Evolutionary conservation across 2,888 invertebrate species (phyloP).

Genomic region (Busseola fusca): DNA sequence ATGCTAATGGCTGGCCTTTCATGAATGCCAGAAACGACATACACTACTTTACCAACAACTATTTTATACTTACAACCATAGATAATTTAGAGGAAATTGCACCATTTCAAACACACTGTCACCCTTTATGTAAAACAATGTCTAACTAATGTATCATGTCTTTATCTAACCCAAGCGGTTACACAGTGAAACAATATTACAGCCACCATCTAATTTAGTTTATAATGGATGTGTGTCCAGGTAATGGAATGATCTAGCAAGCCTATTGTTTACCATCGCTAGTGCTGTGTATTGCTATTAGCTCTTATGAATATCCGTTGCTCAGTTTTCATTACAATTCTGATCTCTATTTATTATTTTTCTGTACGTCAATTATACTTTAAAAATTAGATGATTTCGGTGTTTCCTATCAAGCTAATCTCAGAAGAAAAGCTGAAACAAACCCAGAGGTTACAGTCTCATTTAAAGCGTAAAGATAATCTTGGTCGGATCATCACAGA

Average conservation of each 20-base stretch:
- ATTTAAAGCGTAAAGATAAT: not conserved
- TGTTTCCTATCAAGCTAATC: not conserved
- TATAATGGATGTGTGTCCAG: constrained; percentile 25
- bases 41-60: no score
- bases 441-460: not conserved
- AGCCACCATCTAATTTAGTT: constrained; percentile 15
- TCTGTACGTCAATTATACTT: not conserved
- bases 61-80: no score
- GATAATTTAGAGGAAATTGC: no score
- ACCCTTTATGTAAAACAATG: not conserved
- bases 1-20: no score
- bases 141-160: constrained; percentile 5
- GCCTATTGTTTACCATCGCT: constrained; percentile 19
- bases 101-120: no score
- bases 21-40: no score
- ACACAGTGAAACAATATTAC: not conserved
- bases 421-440: not conserved
- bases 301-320: constrained; percentile 25
- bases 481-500: not conserved
- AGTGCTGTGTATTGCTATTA: constrained; percentile 15
- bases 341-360: not conserved
- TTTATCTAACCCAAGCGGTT: constrained; percentile 1
- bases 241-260: constrained; percentile 38
- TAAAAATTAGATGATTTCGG: not conserved
- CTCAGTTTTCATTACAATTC: constrained; percentile 22